Evolutionary conservation across 2,888 invertebrate genomes (phyloP).

Genomic region (Drosophila cognata): DNA sequence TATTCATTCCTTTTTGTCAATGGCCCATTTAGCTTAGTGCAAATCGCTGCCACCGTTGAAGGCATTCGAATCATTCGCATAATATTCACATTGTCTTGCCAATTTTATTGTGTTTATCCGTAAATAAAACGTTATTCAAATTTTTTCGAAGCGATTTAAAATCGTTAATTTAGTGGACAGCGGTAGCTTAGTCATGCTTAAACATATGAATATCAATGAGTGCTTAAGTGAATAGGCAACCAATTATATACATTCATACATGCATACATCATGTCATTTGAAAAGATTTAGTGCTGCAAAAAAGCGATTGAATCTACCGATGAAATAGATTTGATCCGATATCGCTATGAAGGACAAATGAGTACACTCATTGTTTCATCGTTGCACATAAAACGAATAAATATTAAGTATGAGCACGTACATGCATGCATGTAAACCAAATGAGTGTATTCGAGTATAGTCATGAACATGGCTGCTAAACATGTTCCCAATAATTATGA

Average conservation of each 20-base stretch:
- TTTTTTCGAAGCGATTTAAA: slow-evolving; percentile 39
- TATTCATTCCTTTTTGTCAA: slow-evolving; percentile 28
- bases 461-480: background rate
- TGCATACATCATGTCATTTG: slow-evolving; percentile 12
- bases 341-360: slow-evolving; percentile 8
- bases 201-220: slow-evolving; percentile 46
- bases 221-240: slow-evolving; percentile 21
- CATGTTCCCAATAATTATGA: background rate
- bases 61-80: slow-evolving; percentile 51
- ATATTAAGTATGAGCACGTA: background rate
- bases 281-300: slow-evolving; percentile 32
- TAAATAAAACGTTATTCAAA: slow-evolving; percentile 59
- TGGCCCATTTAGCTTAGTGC: slow-evolving; percentile 30
- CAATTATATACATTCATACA: slow-evolving; percentile 21
- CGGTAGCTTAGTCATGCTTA: slow-evolving; percentile 52
- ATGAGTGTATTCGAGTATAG: background rate
- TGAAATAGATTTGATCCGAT: background rate
- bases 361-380: background rate
- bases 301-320: slow-evolving; percentile 8
- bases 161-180: slow-evolving; percentile 52
- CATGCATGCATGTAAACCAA: background rate
- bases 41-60: slow-evolving; percentile 63
- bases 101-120: slow-evolving; percentile 68
- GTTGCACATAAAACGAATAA: background rate
- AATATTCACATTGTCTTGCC: slow-evolving; percentile 58